Evolutionary conservation across 2,797 vertebrate genomes (phyloP).

Genomic region (Tympanoctomys barrerae): DNA sequence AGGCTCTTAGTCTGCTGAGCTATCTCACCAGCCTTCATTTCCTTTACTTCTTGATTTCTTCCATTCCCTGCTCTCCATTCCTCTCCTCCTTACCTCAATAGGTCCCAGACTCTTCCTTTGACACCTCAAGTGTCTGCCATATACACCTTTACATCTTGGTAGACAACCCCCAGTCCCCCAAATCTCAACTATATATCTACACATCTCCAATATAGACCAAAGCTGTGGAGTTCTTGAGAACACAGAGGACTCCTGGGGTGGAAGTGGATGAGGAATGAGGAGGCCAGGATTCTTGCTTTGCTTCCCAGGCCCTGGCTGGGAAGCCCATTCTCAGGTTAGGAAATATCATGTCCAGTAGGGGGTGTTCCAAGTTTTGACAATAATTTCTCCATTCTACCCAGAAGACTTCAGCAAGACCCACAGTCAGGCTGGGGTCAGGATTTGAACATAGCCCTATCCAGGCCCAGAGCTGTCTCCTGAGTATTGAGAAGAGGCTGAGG

Average conservation of each 20-base stretch:
- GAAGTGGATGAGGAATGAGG: neutral
- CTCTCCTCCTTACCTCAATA: neutral
- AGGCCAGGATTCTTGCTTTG: neutral
- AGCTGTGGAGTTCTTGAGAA: neutral
- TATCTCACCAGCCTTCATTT: neutral
- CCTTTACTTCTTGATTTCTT: neutral
- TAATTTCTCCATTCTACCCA: neutral
- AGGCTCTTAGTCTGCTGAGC: too few relatives aligned
- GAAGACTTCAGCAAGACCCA: neutral
- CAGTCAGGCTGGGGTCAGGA: neutral
- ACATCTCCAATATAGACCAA: neutral
- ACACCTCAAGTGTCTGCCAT: constrained; percentile 40
- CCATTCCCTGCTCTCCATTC: neutral
- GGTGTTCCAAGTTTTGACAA: neutral
- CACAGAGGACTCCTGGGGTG: neutral
- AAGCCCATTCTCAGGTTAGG: neutral
- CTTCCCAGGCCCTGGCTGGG: neutral
- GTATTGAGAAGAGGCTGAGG: neutral
- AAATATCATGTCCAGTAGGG: neutral
- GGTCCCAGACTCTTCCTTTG: neutral
- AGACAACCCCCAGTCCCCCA: too few relatives aligned
- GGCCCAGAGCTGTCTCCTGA: neutral
- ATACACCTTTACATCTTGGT: neutral
- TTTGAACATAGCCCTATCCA: neutral
- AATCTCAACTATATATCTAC: neutral